Percentiles rank a stretch among this genome's conserved stretches.
These are phyloP conservation scores for Dendrolimus pini DNA, from an alignment of 2,888 invertebrate species.

Conservation along the genomic window DNA sequence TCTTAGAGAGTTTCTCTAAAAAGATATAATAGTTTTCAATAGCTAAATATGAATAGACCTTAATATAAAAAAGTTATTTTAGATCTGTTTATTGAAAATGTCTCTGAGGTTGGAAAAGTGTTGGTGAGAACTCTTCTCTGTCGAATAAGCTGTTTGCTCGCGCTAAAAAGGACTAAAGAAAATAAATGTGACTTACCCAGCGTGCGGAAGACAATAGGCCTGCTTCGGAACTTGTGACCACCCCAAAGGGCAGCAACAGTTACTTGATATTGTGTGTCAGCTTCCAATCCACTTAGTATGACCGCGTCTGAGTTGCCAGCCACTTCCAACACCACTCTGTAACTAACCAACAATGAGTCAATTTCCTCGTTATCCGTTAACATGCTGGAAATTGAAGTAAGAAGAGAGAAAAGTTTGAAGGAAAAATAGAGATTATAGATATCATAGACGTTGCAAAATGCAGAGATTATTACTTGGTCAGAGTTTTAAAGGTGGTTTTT, in stretches of 20 bases:
- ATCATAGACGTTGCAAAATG: too few species aligned
- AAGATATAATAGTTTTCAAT: too few species aligned
- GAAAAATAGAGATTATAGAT: not conserved
- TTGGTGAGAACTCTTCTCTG: too few species aligned
- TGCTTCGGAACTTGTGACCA: conserved; percentile 88
- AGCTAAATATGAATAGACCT: too few species aligned
- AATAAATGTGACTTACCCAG: conserved; percentile 76
- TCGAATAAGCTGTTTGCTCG: too few species aligned
- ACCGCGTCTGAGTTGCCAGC: conserved; percentile 93
- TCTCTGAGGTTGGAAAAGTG: too few species aligned
- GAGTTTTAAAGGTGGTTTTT: too few species aligned
- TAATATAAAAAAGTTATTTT: too few species aligned
- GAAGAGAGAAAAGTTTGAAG: conserved; percentile 23
- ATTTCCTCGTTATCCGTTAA: conserved; percentile 61
- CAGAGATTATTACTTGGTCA: too few species aligned
- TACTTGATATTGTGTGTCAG: conserved; percentile 92
- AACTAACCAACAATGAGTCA: conserved; percentile 86
- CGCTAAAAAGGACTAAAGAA: not conserved
- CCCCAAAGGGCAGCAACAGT: conserved; percentile 90
- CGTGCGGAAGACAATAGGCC: conserved; percentile 93
- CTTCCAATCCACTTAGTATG: conserved; percentile 86
- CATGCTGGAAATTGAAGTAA: conserved; percentile 38
- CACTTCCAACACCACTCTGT: conserved; percentile 94
- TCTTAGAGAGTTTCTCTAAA: too few species aligned
- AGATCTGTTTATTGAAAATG: too few species aligned